Percentiles rank a stretch among this genome's conserved stretches.
Evolutionary conservation across 1,140 invertebrate genomes (phyloP).

Genomic region (Pararge aegeria): DNA sequence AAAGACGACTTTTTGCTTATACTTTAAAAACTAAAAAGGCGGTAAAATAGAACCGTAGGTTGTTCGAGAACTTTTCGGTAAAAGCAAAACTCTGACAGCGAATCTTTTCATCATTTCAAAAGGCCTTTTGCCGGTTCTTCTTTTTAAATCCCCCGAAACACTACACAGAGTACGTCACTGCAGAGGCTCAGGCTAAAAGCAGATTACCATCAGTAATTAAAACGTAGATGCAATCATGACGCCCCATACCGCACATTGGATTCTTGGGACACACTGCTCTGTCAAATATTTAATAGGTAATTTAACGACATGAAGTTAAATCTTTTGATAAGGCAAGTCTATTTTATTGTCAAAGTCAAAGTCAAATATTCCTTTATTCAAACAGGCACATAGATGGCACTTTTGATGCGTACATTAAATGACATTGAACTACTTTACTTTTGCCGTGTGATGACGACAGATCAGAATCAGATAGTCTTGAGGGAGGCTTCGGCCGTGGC

Average conservation of each 20-base stretch:
- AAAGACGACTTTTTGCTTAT: constrained; percentile 5
- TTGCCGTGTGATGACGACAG: too few relatives aligned
- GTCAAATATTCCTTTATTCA: too few relatives aligned
- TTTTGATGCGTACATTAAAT: too few relatives aligned
- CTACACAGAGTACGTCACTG: constrained; percentile 37
- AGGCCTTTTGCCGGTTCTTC: constrained; percentile 33
- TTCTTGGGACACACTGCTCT: constrained; percentile 12
- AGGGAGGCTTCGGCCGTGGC: too few relatives aligned
- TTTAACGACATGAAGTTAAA: too few relatives aligned
- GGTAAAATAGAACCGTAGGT: constrained; percentile 5
- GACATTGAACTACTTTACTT: too few relatives aligned
- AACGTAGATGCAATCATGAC: constrained; percentile 37
- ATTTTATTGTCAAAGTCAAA: too few relatives aligned
- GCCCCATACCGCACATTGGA: constrained; percentile 15
- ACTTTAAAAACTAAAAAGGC: constrained; percentile 20
- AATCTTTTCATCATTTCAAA: constrained; percentile 38
- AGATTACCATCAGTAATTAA: constrained; percentile 48
- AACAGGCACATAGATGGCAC: too few relatives aligned
- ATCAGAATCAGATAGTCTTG: too few relatives aligned
- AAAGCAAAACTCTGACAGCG: constrained; percentile 28
- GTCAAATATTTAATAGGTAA: background rate
- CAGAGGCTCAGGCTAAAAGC: constrained; percentile 38
- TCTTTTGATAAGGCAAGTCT: too few relatives aligned
- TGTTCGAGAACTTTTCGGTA: constrained; percentile 28
- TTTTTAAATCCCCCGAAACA: constrained; percentile 37